Evolutionary conservation across 2,797 vertebrate genomes (phyloP).

Genomic region (Esox lucius): DNA sequence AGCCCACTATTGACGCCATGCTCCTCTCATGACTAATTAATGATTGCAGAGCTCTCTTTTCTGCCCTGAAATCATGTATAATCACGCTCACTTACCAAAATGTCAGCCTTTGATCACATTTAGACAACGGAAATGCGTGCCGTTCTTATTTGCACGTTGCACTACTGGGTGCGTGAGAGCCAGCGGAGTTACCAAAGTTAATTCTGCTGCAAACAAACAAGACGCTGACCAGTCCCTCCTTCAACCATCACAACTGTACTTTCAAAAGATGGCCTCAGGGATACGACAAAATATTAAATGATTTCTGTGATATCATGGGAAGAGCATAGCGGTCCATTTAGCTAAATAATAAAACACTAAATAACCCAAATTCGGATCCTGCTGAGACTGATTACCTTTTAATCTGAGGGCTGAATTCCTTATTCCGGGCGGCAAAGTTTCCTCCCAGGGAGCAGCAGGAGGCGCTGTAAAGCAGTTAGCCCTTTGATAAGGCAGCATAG

Average conservation of each 20-base stretch:
- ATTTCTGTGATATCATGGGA: constrained; percentile 17
- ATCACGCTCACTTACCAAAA: background rate
- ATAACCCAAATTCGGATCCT: constrained; percentile 49
- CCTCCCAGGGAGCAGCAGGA: constrained; percentile 66
- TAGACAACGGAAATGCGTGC: constrained; percentile 17
- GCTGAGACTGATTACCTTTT: constrained; percentile 61
- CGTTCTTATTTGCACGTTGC: background rate
- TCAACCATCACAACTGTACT: constrained; percentile 15
- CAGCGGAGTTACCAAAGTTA: background rate
- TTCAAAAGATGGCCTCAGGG: constrained; percentile 27
- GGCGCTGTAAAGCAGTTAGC: constrained; percentile 77
- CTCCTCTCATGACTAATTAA: background rate
- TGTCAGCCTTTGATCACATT: constrained; percentile 23
- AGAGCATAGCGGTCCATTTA: constrained; percentile 42
- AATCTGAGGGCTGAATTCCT: constrained; percentile 57
- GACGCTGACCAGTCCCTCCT: constrained; percentile 17
- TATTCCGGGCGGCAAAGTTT: constrained; percentile 53
- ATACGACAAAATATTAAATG: constrained; percentile 27
- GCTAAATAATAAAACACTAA: constrained; percentile 53
- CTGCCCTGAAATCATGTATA: background rate
- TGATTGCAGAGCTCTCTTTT: background rate
- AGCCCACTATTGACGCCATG: background rate
- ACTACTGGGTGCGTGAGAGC: constrained; percentile 13
- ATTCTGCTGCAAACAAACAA: constrained; percentile 30
- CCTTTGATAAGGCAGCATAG: constrained; percentile 70